Percentiles rank a stretch among this genome's conserved stretches.
Conservation (phyloP, 2,113 vertebrate genomes). For the Pterocles gutturalis region DNA sequence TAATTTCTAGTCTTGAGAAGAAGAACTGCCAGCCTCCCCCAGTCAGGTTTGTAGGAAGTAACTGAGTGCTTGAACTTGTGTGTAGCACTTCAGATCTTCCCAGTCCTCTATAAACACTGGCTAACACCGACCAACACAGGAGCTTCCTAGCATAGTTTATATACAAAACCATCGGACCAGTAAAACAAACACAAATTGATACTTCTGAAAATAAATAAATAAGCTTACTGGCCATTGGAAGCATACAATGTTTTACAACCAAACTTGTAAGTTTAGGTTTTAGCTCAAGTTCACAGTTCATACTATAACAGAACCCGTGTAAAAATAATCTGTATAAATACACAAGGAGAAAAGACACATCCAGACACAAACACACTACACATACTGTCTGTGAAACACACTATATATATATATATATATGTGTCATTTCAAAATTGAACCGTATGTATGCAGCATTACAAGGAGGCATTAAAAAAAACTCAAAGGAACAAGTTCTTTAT, state of each 20-base stretch:
- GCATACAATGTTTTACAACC: neutral
- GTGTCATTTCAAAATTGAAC: neutral
- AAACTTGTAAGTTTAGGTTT: neutral
- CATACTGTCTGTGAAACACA: neutral
- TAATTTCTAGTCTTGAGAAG: neutral
- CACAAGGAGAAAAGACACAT: neutral
- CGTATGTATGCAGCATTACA: neutral
- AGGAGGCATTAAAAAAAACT: slow-evolving; percentile 6
- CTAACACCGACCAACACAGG: neutral
- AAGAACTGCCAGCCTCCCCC: neutral
- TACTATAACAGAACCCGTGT: neutral
- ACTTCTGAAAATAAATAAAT: slow-evolving; percentile 41
- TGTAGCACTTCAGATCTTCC: neutral
- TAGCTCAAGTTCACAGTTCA: neutral
- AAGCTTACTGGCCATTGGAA: neutral
- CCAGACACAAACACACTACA: neutral
- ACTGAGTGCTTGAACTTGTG: neutral
- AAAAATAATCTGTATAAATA: slow-evolving; percentile 12
- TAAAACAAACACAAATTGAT: slow-evolving; percentile 37
- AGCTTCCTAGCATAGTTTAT: neutral
- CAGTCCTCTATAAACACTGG: neutral
- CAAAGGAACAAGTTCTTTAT: neutral
- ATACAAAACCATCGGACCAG: neutral
- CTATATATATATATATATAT: neutral
- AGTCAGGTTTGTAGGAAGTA: neutral